Percentiles rank a stretch among this genome's conserved stretches.
Conservation (phyloP, 2,888 invertebrate species). For the Bugulina stolonifera region DNA sequence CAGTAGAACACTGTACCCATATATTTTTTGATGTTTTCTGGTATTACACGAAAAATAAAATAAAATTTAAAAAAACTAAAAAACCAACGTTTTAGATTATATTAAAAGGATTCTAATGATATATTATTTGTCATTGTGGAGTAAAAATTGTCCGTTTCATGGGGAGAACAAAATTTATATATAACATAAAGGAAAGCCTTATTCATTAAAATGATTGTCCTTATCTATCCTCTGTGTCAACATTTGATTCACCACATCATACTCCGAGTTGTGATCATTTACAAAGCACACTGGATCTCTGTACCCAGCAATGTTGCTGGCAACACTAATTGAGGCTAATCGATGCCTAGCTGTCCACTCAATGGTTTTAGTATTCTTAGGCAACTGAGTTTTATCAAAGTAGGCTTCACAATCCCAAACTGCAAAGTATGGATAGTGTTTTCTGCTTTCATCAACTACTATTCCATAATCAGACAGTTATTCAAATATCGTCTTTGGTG, state of each 20-base stretch:
- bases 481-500: constrained; percentile 11
- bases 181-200: too few relatives aligned
- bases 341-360: neutral
- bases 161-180: too few relatives aligned
- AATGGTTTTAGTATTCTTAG: constrained; percentile 10
- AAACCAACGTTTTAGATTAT: too few relatives aligned
- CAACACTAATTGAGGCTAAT: constrained; percentile 3
- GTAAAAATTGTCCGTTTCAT: too few relatives aligned
- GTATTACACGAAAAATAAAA: too few relatives aligned
- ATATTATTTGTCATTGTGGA: too few relatives aligned
- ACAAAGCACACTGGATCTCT: constrained; percentile 2
- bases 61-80: too few relatives aligned
- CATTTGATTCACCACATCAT: neutral
- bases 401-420: constrained; percentile 1
- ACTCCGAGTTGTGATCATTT: neutral
- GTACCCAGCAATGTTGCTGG: neutral
- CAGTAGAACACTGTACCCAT: too few relatives aligned
- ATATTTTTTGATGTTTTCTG: too few relatives aligned
- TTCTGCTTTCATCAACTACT: neutral
- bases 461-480: neutral
- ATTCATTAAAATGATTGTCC: too few relatives aligned
- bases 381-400: neutral
- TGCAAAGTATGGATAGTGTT: neutral
- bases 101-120: too few relatives aligned
- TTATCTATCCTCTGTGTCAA: too few relatives aligned